Percentiles rank a stretch among this genome's conserved stretches.
Conservation (phyloP, 2,888 invertebrate genomes). For the Thalpophila matura region DNA sequence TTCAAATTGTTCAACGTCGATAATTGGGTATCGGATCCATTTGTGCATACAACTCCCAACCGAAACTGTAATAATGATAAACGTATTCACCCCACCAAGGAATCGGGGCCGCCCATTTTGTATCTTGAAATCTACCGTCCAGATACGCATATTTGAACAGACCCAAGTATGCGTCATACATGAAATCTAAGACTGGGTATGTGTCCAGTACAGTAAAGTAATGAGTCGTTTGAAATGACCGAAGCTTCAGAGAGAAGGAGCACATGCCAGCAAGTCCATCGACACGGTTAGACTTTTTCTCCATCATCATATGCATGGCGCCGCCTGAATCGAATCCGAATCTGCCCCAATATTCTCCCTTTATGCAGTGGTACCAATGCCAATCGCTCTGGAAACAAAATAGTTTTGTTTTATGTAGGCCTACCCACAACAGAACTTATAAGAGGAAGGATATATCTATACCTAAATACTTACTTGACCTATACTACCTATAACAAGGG, state of each 20-base stretch:
- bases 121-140: slow-evolving; percentile 15
- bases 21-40: not conserved
- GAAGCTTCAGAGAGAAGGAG: slow-evolving; percentile 34
- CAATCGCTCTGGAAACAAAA: slow-evolving; percentile 37
- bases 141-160: not conserved
- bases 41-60: slow-evolving; percentile 6
- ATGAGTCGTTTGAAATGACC: slow-evolving; percentile 21
- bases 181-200: slow-evolving; percentile 25
- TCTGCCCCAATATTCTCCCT: slow-evolving; percentile 38
- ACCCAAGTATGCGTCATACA: slow-evolving; percentile 27
- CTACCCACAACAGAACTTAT: too few species aligned
- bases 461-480: too few species aligned
- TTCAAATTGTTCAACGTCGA: slow-evolving; percentile 16
- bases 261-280: slow-evolving; percentile 32
- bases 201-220: slow-evolving; percentile 42
- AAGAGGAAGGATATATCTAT: too few species aligned
- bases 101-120: slow-evolving; percentile 5
- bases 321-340: slow-evolving; percentile 42
- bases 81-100: slow-evolving; percentile 3
- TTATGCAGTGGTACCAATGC: slow-evolving; percentile 43
- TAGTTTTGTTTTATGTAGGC: too few species aligned
- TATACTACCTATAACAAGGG: too few species aligned
- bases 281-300: not conserved
- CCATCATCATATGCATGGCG: slow-evolving; percentile 18
- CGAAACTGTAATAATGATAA: not conserved